Base-by-base conservation (phyloP, 2,797 vertebrate species). In the Odontamblyopus lacepedii region DNA sequence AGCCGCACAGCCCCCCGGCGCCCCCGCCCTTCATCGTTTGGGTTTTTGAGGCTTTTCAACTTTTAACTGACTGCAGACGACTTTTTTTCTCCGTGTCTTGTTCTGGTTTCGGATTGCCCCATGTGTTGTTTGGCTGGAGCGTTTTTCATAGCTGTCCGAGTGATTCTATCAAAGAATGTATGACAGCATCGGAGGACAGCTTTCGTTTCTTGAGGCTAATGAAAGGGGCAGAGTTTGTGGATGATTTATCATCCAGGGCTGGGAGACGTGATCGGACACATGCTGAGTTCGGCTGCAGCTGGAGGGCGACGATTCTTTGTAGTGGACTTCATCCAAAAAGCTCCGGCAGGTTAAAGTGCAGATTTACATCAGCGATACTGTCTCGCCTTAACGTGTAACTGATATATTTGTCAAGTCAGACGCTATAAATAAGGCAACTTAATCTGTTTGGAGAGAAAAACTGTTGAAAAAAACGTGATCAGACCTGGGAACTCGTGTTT, bases 71-170 rank as follows among this genome's bases (percentile, higher is more conserved):
- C 41, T 73, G 70, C 67, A 71, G 38, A 53, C 63, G 23, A 23
- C 23, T 23, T 78, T 62, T 32, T 60, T 41, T 6, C 16, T 12
- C 15, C 8, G 1, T 16, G 1, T 64, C 64, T 51, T 51, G 44
- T 44, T 67, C 57, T 74, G 64, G 50, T 73, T 77, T 79, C 75
- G 74, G 78, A 77, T 69, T 12, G 5, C 59, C 73, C 71, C 72
- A 80, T 86, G 62, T 84, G 83, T 72, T 78, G 9, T 79, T 83
- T 78, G 65, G 38, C 48, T 5, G 11, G 30, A 76, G 75, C 12
- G 64, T 78, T 73, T 81, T 74, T 79, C 26, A 64, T 65, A 30
- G 32, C 62, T 63, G 83, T 83, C 73, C 75, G 60, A 71, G 44
- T n/a, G 38, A 71, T 78, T 84, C 59, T 27, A 80, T 81, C 57